phyloP scores from a whole-genome alignment of 2,888 invertebrate genomes.

The Craniophora ligustri region DNA sequence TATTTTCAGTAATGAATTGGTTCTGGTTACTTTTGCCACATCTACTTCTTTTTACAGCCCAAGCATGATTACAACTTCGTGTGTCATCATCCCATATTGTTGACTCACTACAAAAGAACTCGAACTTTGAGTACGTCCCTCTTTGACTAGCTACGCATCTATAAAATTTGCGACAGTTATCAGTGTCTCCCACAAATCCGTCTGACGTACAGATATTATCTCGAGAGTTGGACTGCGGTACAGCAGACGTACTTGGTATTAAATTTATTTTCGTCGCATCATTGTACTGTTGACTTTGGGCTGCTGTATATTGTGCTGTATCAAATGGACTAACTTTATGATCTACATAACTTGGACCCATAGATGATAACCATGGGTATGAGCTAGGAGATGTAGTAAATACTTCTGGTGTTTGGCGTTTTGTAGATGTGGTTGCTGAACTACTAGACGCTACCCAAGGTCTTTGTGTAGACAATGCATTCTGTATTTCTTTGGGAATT shows the following conservation, averaged over 20 bases:
- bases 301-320: conserved; percentile 6
- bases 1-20: conserved; percentile 8
- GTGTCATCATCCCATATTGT: conserved; percentile 93
- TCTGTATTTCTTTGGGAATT: conserved; percentile 26
- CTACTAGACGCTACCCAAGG: conserved; percentile 24
- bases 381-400: conserved; percentile 25
- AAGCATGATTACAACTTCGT: conserved; percentile 92
- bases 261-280: conserved; percentile 26
- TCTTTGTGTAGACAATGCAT: conserved; percentile 15
- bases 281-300: conserved; percentile 5
- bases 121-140: conserved; percentile 90
- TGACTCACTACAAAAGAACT: conserved; percentile 92
- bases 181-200: conserved; percentile 92
- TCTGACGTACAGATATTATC: conserved; percentile 87
- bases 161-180: conserved; percentile 93
- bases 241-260: conserved; percentile 20
- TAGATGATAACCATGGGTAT: conserved; percentile 38
- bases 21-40: conserved; percentile 67
- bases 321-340: conserved; percentile 4
- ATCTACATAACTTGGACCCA: not conserved
- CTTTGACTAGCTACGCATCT: conserved; percentile 91
- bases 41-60: conserved; percentile 85
- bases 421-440: conserved; percentile 15
- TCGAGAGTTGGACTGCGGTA: conserved; percentile 25
- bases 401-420: conserved; percentile 19